These are phyloP conservation scores for Athalia cordata DNA, from an alignment of 2,888 invertebrate genomes.

Conservation along the genomic window DNA sequence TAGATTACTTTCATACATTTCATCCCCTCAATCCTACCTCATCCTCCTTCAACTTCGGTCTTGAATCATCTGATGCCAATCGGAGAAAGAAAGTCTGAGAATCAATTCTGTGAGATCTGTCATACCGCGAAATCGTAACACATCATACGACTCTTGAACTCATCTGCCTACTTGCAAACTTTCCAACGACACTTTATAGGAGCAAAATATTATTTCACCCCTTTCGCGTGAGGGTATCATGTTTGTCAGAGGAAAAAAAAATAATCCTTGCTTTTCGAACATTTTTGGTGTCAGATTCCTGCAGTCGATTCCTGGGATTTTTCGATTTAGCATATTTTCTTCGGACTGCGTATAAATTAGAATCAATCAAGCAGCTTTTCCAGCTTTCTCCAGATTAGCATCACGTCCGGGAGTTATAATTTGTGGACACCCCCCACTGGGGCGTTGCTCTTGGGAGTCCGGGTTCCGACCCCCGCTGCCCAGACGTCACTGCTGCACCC, in stretches of 20 bases:
- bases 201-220: background rate
- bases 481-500: constrained; percentile 69
- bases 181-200: background rate
- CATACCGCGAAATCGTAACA: constrained; percentile 20
- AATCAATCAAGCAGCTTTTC: constrained; percentile 69
- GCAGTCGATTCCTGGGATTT: constrained; percentile 48
- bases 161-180: background rate
- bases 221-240: background rate
- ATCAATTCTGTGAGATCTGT: constrained; percentile 20
- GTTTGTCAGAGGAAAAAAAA: background rate
- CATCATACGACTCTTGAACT: background rate
- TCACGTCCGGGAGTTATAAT: constrained; percentile 71
- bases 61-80: constrained; percentile 31
- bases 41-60: constrained; percentile 16
- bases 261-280: constrained; percentile 3
- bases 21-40: constrained; percentile 45
- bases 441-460: constrained; percentile 50
- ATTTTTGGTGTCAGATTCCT: constrained; percentile 36
- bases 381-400: constrained; percentile 73
- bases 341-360: constrained; percentile 60
- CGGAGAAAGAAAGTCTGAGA: constrained; percentile 31
- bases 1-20: constrained; percentile 71
- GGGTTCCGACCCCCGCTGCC: constrained; percentile 52
- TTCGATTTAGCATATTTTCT: constrained; percentile 46
- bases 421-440: constrained; percentile 70